These are phyloP conservation scores for Gryon sp. DNA, from an alignment of 1,140 invertebrate genomes.

Conservation along the genomic window DNA sequence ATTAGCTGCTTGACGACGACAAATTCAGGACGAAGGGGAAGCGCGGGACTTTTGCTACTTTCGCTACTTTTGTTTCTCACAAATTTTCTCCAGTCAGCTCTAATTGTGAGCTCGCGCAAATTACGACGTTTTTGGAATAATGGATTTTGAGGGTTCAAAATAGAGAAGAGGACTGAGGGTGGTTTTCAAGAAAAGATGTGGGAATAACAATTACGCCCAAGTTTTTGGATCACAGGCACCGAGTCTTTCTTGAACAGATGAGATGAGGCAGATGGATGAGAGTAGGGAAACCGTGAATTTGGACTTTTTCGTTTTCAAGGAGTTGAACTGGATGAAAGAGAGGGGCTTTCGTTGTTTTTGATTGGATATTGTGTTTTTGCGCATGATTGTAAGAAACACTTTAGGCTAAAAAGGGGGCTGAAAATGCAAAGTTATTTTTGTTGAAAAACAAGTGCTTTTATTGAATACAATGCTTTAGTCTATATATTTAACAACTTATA, in stretches of 20 bases:
- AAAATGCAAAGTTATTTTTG: no score
- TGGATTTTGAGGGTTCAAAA: constrained; percentile 41
- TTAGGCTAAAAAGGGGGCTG: no score
- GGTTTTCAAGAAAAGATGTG: constrained; percentile 12
- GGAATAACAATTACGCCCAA: constrained; percentile 10
- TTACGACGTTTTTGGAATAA: constrained; percentile 49
- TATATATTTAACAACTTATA: no score
- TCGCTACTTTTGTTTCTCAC: constrained; percentile 42
- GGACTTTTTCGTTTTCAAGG: background rate
- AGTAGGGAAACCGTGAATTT: background rate
- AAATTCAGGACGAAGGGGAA: constrained; percentile 3
- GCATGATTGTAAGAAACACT: no score
- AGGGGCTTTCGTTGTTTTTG: no score
- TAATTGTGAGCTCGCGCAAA: constrained; percentile 38
- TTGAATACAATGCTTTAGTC: no score
- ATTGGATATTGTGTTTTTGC: no score
- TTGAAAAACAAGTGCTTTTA: no score
- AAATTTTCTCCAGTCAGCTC: background rate
- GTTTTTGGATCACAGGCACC: constrained; percentile 9
- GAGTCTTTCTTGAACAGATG: background rate
- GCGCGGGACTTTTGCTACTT: constrained; percentile 18
- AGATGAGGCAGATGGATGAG: background rate
- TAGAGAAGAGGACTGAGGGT: background rate
- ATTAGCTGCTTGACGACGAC: constrained; percentile 15
- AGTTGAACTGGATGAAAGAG: background rate